Base-by-base conservation (phyloP, 2,888 invertebrate genomes). In the Frankliniella fusca region DNA sequence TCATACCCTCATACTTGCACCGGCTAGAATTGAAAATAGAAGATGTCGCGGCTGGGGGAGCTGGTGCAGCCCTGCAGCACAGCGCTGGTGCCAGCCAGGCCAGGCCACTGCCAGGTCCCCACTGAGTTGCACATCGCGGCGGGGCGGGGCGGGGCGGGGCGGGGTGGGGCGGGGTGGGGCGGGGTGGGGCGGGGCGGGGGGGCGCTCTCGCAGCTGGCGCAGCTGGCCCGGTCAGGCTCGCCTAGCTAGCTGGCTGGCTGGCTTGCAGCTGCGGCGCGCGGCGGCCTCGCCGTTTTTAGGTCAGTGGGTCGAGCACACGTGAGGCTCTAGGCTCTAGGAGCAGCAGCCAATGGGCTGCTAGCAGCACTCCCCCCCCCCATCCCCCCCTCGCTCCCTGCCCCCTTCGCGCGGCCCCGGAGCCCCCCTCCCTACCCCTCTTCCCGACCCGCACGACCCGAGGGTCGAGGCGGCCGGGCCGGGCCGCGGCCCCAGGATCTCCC, bases 261-360 rank as follows among this genome's bases (percentile, higher is more conserved):
- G 10, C 8, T 54, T 12, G 54, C 54, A 54, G 61, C 15, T n/a
- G 61, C n/a, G 1, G 15, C 18, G 61, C 61, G 65, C n/a, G 65
- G n/a, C 65, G 0, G 65, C 65, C 0, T 23, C 70, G 70, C 70
- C 70, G 70, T 76, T 76, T 76, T 76, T 76, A 76, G 70, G 70
- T 76, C 70, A 76, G 70, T 76, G 70, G 70, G 70, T 76, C 70
- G 70, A 23, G 23, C 11, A 23, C 70, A 76, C 70, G 70, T 27
- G 70, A 27, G 70, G 70, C 70, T 76, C 70, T 76, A 76, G 70
- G 54, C 70, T 76, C 70, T 76, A 76, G 70, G 70, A 70, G n/a
- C 70, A 54, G 61, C 15, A 76, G 70, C 70, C 70, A 76, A 76
- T 76, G 23, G 70, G 70, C 9, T 23, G 27, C 70, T 12, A 27